Percentiles rank a stretch among this genome's conserved stretches.
phyloP scores from a whole-genome alignment of 2,888 invertebrate species.

The Teinopalpus imperialis region DNA sequence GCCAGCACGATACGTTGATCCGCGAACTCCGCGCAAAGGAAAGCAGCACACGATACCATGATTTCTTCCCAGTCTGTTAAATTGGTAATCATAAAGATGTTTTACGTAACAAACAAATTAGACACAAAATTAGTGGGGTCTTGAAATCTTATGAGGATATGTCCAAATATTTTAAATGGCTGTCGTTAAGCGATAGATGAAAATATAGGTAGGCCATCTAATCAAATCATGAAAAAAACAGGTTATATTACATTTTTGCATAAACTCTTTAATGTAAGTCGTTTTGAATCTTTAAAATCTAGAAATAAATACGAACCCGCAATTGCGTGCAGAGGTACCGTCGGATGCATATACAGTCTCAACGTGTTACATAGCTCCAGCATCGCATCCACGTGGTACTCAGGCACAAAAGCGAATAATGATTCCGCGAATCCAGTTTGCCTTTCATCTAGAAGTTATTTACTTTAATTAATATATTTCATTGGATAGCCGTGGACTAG shows the following conservation, averaged over 20 bases:
- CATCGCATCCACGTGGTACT: conserved; percentile 87
- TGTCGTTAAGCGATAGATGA: too few relatives aligned
- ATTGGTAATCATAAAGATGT: neutral
- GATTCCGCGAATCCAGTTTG: conserved; percentile 41
- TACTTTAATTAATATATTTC: too few relatives aligned
- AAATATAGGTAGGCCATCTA: too few relatives aligned
- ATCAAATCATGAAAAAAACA: too few relatives aligned
- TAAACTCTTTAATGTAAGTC: too few relatives aligned
- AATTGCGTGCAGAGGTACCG: conserved; percentile 77
- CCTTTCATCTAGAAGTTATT: conserved; percentile 5
- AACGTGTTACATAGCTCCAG: conserved; percentile 84
- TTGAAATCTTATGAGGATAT: too few relatives aligned
- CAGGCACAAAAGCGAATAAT: conserved; percentile 87
- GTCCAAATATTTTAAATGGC: too few relatives aligned
- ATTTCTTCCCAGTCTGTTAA: conserved; percentile 81
- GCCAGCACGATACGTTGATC: conserved; percentile 88
- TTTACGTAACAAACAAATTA: neutral
- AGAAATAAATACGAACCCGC: conserved; percentile 44
- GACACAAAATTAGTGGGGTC: too few relatives aligned
- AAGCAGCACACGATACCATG: conserved; percentile 85
- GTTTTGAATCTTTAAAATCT: too few relatives aligned
- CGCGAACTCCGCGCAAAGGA: conserved; percentile 88
- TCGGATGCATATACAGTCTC: conserved; percentile 85
- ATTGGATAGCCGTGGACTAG: too few relatives aligned
- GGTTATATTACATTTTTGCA: too few relatives aligned